Conservation (phyloP, 2,797 vertebrate species). For the Poeciliopsis infans region DNA sequence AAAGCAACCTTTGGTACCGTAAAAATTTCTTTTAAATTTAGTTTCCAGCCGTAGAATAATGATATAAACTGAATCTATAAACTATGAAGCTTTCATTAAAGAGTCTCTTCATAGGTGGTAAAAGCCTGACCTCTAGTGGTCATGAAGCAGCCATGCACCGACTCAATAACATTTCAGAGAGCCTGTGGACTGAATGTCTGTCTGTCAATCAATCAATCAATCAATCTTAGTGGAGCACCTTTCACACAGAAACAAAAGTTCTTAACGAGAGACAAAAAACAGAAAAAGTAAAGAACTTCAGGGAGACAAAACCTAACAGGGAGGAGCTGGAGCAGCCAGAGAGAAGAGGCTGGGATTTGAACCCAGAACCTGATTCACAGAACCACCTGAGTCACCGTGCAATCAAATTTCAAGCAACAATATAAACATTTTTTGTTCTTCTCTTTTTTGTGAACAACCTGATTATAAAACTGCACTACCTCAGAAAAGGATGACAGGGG, state of each 20-base stretch:
- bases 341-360: no score
- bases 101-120: constrained; percentile 13
- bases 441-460: neutral
- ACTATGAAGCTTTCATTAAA: neutral
- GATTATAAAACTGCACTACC: neutral
- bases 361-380: no score
- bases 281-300: neutral
- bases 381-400: no score
- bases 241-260: neutral
- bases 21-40: constrained; percentile 1
- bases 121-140: constrained; percentile 73
- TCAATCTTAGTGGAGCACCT: neutral
- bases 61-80: neutral
- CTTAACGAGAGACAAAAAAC: neutral
- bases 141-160: neutral
- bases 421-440: neutral
- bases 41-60: neutral
- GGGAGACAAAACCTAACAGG: neutral
- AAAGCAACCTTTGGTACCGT: neutral
- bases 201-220: neutral
- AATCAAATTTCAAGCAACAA: neutral
- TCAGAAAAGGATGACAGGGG: neutral
- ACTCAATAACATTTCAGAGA: neutral
- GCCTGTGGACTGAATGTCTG: neutral
- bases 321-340: no score